Conservation (phyloP, 2,797 vertebrate species). For the Rhabdomys pumilio region DNA sequence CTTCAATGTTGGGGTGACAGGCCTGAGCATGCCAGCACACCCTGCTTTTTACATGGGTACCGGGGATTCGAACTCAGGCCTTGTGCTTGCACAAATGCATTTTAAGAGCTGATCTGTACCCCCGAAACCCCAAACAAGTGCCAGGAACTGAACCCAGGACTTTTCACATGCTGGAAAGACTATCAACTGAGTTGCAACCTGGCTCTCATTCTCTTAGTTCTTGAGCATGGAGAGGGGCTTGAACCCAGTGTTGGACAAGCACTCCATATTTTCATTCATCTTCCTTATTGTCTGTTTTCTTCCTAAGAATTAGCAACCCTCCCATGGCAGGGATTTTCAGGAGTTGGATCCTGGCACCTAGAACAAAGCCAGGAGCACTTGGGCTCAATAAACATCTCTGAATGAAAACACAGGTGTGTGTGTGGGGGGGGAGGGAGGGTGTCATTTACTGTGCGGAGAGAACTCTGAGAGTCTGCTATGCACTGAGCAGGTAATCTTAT, state of each 20-base stretch:
- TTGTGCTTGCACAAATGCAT: not conserved
- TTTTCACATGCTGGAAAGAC: not conserved
- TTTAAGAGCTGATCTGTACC: not conserved
- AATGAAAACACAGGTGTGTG: not conserved
- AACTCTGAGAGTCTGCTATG: not conserved
- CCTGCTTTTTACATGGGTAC: not conserved
- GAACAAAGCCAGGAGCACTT: not conserved
- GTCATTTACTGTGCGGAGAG: not conserved
- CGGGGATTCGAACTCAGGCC: not conserved
- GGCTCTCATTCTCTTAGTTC: not conserved
- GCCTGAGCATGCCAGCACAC: not conserved
- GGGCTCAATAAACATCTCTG: constrained; percentile 5
- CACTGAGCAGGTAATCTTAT: not conserved
- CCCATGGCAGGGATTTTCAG: not conserved
- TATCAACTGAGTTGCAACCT: not conserved
- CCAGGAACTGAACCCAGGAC: not conserved
- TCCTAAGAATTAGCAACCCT: not conserved
- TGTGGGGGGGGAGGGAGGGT: no score
- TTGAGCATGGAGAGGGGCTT: not conserved
- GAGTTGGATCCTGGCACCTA: not conserved
- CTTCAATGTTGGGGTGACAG: not conserved
- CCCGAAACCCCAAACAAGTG: not conserved
- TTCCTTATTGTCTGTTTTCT: constrained; percentile 12
- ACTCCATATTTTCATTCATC: not conserved
- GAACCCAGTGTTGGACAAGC: not conserved